Conservation (phyloP, 2,797 vertebrate species). For the Australoheros facetus region DNA sequence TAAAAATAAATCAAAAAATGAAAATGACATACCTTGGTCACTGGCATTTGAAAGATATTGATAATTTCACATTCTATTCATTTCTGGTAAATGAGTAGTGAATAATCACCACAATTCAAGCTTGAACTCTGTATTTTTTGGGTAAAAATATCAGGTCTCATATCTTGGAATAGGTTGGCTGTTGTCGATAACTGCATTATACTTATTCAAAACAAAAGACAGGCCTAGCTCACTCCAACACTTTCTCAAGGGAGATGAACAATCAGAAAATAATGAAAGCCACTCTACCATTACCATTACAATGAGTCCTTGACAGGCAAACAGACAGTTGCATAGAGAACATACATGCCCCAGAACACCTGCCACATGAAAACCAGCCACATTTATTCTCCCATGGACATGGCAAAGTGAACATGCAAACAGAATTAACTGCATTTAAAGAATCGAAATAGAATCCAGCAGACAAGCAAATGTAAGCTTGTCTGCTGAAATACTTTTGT, state of each 20-base stretch:
- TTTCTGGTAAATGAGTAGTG: neutral
- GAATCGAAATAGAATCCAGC: neutral
- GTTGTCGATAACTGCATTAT: neutral
- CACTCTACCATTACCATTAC: neutral
- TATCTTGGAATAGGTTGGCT: neutral
- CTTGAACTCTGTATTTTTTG: neutral
- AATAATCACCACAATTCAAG: neutral
- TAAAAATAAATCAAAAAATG: neutral
- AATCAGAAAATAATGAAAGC: neutral
- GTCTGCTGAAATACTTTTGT: neutral
- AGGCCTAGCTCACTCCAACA: neutral
- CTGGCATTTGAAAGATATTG: neutral
- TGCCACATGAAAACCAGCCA: neutral
- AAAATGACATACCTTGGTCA: neutral
- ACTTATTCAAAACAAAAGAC: neutral
- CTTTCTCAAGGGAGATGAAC: neutral
- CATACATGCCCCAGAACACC: neutral
- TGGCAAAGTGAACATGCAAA: neutral
- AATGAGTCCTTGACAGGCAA: slow-evolving; percentile 4
- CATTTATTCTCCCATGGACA: neutral
- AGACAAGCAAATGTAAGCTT: neutral
- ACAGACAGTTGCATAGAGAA: neutral
- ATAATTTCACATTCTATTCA: neutral
- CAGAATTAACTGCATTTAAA: neutral
- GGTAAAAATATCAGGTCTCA: neutral